Percentiles rank a stretch among this genome's conserved stretches.
These are phyloP conservation scores for Siderastrea siderea DNA, from an alignment of 92 coral and sea anemone species.

Conservation along the genomic window DNA sequence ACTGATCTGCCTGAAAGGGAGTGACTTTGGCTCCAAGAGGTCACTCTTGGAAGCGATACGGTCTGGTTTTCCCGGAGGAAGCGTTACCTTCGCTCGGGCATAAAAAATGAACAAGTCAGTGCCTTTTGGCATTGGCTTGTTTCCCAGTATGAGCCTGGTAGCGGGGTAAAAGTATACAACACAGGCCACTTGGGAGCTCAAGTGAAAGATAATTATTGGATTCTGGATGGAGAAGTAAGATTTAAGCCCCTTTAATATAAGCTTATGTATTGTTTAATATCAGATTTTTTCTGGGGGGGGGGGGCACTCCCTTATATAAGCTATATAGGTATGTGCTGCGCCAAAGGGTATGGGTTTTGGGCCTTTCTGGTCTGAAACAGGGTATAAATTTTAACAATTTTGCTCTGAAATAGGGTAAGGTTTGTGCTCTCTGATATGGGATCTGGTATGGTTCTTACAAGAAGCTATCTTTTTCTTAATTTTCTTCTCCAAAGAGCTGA, in stretches of 20 bases:
- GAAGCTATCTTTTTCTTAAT: too few relatives aligned
- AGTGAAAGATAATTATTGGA: conserved; percentile 30
- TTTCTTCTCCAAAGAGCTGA: too few relatives aligned
- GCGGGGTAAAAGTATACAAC: conserved; percentile 16
- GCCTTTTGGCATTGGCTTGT: conserved; percentile 55
- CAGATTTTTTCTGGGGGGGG: too few relatives aligned
- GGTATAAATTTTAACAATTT: too few relatives aligned
- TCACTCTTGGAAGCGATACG: conserved; percentile 26
- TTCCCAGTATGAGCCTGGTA: conserved; percentile 27
- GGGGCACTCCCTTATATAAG: too few relatives aligned
- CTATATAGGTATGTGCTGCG: too few relatives aligned
- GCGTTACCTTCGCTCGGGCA: conserved; percentile 23
- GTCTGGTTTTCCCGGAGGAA: conserved; percentile 49
- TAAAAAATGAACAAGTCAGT: conserved; percentile 32
- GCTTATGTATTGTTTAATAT: too few relatives aligned
- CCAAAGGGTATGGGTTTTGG: too few relatives aligned
- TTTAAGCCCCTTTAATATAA: neutral
- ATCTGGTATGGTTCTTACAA: too few relatives aligned
- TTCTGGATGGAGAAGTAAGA: conserved; percentile 38
- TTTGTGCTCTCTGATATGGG: too few relatives aligned
- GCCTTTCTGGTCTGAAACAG: too few relatives aligned
- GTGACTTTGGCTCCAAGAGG: conserved; percentile 48
- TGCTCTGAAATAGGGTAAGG: too few relatives aligned
- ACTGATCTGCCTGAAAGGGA: conserved; percentile 33
- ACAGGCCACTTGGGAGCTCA: conserved; percentile 10